Conservation (phyloP, 1,140 invertebrate genomes). For the Colletes gigas region DNA sequence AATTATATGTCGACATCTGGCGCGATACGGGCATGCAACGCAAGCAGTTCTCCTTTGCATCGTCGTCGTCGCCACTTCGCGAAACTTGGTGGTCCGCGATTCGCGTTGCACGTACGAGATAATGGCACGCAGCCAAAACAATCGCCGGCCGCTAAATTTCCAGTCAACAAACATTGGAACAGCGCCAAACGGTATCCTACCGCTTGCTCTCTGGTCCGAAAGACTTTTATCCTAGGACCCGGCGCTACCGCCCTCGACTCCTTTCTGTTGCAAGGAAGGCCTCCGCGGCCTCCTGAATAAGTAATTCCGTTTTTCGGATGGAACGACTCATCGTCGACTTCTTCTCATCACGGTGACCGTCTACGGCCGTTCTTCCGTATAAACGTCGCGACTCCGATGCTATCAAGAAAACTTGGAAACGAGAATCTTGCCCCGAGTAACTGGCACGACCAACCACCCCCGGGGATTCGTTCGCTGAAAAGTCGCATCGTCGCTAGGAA, state of each 20-base stretch:
- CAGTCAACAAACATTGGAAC: conserved; percentile 77
- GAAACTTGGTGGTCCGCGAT: conserved; percentile 2
- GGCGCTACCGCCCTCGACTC: conserved; percentile 19
- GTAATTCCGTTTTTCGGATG: conserved; percentile 27
- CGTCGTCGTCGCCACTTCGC: not conserved
- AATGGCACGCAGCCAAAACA: conserved; percentile 78
- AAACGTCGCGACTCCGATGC: too few species aligned
- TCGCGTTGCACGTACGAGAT: conserved; percentile 64
- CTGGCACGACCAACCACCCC: too few species aligned
- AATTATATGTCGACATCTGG: not conserved
- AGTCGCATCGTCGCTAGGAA: too few species aligned
- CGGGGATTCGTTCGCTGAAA: too few species aligned
- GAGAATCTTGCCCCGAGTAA: not conserved
- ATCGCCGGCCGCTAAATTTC: conserved; percentile 76
- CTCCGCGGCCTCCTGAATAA: conserved; percentile 29
- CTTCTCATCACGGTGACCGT: not conserved
- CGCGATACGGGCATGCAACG: not conserved
- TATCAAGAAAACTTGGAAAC: not conserved
- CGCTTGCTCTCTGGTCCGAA: conserved; percentile 41
- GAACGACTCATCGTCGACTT: conserved; percentile 8
- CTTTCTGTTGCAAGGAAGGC: not conserved
- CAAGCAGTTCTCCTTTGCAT: not conserved
- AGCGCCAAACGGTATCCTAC: conserved; percentile 63
- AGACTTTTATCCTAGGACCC: conserved; percentile 56
- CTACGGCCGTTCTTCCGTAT: not conserved